Percentiles rank a stretch among this genome's conserved stretches.
Evolutionary conservation across 2,888 invertebrate species (phyloP).

Genomic region (Maniola hyperantus): DNA sequence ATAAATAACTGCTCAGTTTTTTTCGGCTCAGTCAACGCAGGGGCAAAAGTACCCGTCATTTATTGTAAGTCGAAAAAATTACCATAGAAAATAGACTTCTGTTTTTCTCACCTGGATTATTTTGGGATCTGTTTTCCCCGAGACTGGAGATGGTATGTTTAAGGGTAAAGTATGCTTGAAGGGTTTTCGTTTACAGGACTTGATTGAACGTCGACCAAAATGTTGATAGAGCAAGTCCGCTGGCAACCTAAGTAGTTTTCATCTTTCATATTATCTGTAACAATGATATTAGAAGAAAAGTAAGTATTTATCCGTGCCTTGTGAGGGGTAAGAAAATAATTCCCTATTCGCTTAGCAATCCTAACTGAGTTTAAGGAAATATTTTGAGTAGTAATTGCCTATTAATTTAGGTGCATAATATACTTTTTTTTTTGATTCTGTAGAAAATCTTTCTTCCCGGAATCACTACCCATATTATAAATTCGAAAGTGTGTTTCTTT

Average conservation of each 20-base stretch:
- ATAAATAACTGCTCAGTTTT: no score
- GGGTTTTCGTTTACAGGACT: conserved; percentile 6
- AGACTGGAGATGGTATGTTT: neutral
- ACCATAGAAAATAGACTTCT: neutral
- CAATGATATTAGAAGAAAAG: no score
- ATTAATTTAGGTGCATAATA: neutral
- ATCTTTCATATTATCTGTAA: conserved; percentile 8
- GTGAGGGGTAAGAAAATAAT: neutral
- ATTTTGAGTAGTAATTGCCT: neutral
- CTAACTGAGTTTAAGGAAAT: neutral
- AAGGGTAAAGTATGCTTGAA: neutral
- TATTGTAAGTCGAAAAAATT: no score
- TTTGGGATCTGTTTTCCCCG: neutral
- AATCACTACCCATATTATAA: no score
- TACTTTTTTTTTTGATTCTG: neutral
- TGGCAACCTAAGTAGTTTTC: neutral
- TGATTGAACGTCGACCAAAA: conserved; percentile 6
- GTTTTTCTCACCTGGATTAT: neutral
- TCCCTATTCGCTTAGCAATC: neutral
- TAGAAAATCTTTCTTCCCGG: neutral
- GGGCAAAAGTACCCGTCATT: no score
- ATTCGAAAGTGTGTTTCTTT: no score
- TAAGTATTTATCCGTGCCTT: neutral
- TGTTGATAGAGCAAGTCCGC: conserved; percentile 1
- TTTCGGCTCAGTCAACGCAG: no score